Evolutionary conservation across 2,888 invertebrate genomes (phyloP).

Genomic region (Caprella mutica): DNA sequence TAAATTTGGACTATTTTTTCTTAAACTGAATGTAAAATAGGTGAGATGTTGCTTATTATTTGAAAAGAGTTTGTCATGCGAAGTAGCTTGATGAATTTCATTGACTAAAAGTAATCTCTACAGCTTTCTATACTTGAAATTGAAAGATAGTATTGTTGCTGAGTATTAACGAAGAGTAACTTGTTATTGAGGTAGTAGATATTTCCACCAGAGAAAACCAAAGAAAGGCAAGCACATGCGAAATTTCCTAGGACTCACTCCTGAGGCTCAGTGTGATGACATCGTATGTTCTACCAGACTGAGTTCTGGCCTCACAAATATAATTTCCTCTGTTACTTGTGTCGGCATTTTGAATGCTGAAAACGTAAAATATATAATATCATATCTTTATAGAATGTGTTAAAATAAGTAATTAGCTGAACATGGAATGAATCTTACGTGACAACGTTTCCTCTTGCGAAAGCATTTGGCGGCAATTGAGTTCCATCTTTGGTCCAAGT

Average conservation of each 20-base stretch:
- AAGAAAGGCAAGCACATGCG: background rate
- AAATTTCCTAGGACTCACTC: background rate
- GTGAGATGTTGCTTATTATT: no score
- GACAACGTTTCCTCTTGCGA: conserved; percentile 16
- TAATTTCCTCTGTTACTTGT: conserved; percentile 21
- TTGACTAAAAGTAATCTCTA: no score
- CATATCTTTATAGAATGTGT: no score
- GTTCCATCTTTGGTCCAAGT: conserved; percentile 18
- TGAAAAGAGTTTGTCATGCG: no score
- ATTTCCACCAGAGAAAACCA: background rate
- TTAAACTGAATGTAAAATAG: no score
- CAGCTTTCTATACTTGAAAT: no score
- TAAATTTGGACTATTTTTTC: no score
- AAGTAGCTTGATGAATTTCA: no score
- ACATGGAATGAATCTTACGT: conserved; percentile 3
- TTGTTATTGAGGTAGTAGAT: no score
- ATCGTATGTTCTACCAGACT: conserved; percentile 13
- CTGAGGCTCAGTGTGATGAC: conserved; percentile 18
- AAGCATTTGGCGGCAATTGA: conserved; percentile 16
- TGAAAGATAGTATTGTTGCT: no score
- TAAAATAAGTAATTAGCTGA: background rate
- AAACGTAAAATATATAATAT: no score
- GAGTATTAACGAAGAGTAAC: no score
- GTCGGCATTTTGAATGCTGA: conserved; percentile 13
- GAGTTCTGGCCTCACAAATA: conserved; percentile 15